Base-by-base conservation (phyloP, 2,113 vertebrate species). In the Pituophis catenifer region DNA sequence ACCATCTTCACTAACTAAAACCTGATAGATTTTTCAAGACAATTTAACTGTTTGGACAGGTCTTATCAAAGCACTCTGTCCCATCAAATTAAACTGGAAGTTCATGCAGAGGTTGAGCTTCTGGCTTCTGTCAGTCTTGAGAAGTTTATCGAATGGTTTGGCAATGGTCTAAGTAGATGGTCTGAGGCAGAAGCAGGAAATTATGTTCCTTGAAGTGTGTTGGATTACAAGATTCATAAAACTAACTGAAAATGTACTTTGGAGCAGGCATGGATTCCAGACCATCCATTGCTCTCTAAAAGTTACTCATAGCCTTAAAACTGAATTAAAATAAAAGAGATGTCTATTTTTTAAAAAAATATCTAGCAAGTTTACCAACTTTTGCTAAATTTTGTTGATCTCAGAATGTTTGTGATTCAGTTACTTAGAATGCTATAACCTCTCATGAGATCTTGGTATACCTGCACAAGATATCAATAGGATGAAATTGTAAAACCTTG, bases 81-180 rank as follows among this genome's bases (percentile, higher is more conserved):
- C 93, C 93, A 94, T 95, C 89, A 94, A 93, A 90, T 26, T 92
- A 89, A 95, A 92, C 59, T 93, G 96, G 96, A 65, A 53, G 53
- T 90, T 65, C 48, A 86, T 44, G 57, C 21, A 87, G 55, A 53
- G 48, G n/a, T 53, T 86, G 90, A 62, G 55, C 89, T 90, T 93
- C 92, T 90, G 75, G 75, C 48, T 90, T 93, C 92, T 65, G 57
- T 93, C 92, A 96, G 38, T 55, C 92, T 94, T 81, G 91, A 95
- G 26, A 89, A 55, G 29, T 52, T 87, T 62, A 52, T 38, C 6
- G 4, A 86, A 85, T 38, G 38, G 24, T 15, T 53, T 81, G 89
- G 11, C 26, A 4, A 65, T 44, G 2, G 5, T 81, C 17, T 4
- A 52, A 0, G 33, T 95, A 26, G 26, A 17, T 94, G 1, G 70